Evolutionary conservation across 1,140 invertebrate genomes (phyloP).

Genomic region (Drosophila ercepeae): DNA sequence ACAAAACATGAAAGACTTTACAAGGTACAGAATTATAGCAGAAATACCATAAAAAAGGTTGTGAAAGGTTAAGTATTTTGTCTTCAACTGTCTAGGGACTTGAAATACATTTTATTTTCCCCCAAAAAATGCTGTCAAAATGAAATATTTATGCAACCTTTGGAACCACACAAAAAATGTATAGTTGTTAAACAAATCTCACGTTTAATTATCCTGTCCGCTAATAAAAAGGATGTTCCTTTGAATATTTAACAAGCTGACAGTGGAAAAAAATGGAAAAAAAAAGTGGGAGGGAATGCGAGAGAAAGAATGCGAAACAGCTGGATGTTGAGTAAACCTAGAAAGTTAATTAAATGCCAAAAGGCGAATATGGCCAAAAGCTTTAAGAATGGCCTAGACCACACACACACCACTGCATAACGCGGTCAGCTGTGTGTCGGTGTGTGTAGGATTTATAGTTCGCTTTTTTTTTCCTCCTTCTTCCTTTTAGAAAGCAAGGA

Average conservation of each 20-base stretch:
- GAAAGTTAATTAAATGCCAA: slow-evolving; percentile 49
- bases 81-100: no score
- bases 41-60: no score
- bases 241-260: slow-evolving; percentile 18
- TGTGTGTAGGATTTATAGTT: slow-evolving; percentile 24
- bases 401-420: slow-evolving; percentile 19
- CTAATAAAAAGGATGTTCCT: slow-evolving; percentile 5
- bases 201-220: slow-evolving; percentile 5
- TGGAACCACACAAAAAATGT: not conserved
- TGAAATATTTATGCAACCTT: not conserved
- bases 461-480: not conserved
- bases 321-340: slow-evolving; percentile 12
- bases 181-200: slow-evolving; percentile 6
- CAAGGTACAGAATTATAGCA: no score
- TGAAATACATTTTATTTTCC: no score
- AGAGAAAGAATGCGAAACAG: not conserved
- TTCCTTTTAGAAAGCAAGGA: slow-evolving; percentile 33
- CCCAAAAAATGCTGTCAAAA: not conserved
- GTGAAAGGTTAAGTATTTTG: no score
- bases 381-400: slow-evolving; percentile 20
- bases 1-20: no score
- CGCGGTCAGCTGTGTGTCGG: slow-evolving; percentile 27
- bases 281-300: not conserved
- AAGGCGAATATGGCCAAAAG: slow-evolving; percentile 36
- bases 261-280: not conserved